These are phyloP conservation scores for Terrapene triunguis DNA, from an alignment of 2,113 vertebrate species.

Conservation along the genomic window DNA sequence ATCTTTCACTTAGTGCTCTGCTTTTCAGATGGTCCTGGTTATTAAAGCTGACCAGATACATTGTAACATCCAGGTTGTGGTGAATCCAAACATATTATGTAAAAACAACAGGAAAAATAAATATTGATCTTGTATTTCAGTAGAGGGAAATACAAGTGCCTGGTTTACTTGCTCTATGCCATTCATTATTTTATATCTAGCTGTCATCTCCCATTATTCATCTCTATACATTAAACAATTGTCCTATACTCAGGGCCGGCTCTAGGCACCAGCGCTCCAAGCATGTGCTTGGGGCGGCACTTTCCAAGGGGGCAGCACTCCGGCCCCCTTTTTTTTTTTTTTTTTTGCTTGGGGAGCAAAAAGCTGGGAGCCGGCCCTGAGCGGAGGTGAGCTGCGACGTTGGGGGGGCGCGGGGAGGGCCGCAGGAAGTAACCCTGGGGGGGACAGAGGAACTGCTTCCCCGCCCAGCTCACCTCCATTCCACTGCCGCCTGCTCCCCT, in stretches of 20 bases:
- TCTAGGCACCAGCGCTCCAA: no score
- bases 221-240: neutral
- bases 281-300: no score
- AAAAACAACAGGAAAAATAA: neutral
- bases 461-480: no score
- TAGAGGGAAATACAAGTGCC: neutral
- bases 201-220: neutral
- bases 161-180: neutral
- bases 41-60: neutral
- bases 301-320: no score
- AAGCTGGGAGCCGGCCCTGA: no score
- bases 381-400: no score
- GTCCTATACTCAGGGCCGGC: neutral
- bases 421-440: no score
- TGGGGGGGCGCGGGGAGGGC: no score
- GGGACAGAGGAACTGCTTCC: no score
- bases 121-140: neutral
- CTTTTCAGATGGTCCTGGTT: neutral
- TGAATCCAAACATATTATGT: neutral
- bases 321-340: no score
- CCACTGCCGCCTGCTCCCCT: no score
- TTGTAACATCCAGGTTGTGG: neutral
- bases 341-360: no score
- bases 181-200: neutral
- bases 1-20: neutral